These are phyloP conservation scores for Aleiodes sp. DNA, from an alignment of 1,140 invertebrate genomes.

Conservation along the genomic window DNA sequence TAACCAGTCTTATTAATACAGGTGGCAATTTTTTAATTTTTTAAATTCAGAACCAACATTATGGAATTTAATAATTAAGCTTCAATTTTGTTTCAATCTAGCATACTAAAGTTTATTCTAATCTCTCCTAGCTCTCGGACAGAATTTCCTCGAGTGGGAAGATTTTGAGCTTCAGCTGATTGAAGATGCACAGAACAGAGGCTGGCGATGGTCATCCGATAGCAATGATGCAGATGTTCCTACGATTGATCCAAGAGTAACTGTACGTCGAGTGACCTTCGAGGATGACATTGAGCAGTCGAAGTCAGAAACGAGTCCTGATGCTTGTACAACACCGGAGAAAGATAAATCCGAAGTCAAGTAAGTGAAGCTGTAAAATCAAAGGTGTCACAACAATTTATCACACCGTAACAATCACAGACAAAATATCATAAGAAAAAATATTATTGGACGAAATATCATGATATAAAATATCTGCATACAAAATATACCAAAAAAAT, in stretches of 20 bases:
- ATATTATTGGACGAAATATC: too few species aligned
- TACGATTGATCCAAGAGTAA: neutral
- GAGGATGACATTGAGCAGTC: constrained; percentile 14
- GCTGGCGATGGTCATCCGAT: constrained; percentile 16
- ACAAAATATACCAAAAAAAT: too few species aligned
- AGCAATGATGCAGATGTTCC: constrained; percentile 22
- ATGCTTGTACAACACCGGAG: neutral
- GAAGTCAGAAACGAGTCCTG: neutral
- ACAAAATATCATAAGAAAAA: too few species aligned
- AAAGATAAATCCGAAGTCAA: neutral
- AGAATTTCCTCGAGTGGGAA: constrained; percentile 44
- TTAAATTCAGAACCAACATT: too few species aligned
- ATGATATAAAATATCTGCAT: too few species aligned
- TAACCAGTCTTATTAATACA: too few species aligned
- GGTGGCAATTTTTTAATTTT: too few species aligned
- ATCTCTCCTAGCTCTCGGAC: neutral
- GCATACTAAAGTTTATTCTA: neutral
- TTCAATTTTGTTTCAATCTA: neutral
- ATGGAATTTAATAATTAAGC: too few species aligned
- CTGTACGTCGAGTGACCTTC: constrained; percentile 20
- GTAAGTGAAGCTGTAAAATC: too few species aligned
- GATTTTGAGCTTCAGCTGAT: constrained; percentile 53
- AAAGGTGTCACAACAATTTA: too few species aligned
- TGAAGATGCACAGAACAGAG: constrained; percentile 37
- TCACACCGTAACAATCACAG: too few species aligned